A percentile compares a stretch with the other conserved stretches of the same genome.
Evolutionary conservation across 2,113 vertebrate genomes (phyloP).

Genomic region (Lanius collurio): DNA sequence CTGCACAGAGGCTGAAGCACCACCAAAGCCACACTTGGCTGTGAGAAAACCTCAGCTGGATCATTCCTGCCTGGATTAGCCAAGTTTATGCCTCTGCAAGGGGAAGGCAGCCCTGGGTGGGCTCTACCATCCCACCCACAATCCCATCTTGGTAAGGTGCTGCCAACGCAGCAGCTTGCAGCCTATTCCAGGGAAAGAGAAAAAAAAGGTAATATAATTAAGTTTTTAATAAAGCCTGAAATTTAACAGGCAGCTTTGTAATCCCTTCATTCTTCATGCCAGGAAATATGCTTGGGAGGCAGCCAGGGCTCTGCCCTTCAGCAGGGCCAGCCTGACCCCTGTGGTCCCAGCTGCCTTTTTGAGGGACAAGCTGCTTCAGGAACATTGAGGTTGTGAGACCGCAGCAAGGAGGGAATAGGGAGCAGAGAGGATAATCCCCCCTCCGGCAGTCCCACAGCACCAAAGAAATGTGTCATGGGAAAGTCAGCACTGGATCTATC

Average conservation of each 20-base stretch:
- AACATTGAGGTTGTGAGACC: background rate
- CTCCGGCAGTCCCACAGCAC: background rate
- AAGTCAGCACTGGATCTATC: background rate
- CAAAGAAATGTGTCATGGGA: background rate
- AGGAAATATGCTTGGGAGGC: background rate
- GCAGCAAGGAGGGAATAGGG: background rate
- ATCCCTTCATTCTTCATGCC: background rate
- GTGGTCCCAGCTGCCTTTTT: background rate
- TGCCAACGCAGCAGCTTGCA: constrained; percentile 26
- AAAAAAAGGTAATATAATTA: constrained; percentile 11
- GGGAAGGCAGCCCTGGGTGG: constrained; percentile 9
- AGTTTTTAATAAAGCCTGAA: constrained; percentile 49
- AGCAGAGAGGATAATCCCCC: background rate
- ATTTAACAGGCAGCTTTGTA: constrained; percentile 34
- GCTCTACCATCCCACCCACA: constrained; percentile 11
- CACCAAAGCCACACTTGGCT: background rate
- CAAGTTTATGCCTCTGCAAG: background rate
- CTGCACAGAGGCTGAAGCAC: background rate
- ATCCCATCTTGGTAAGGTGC: background rate
- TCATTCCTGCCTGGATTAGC: background rate
- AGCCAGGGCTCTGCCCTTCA: constrained; percentile 4
- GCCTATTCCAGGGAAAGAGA: background rate
- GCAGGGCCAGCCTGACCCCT: background rate
- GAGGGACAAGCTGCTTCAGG: background rate
- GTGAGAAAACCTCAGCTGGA: background rate